These are phyloP conservation scores for Margarornis squamiger DNA, from an alignment of 2,797 vertebrate species.

Conservation along the genomic window DNA sequence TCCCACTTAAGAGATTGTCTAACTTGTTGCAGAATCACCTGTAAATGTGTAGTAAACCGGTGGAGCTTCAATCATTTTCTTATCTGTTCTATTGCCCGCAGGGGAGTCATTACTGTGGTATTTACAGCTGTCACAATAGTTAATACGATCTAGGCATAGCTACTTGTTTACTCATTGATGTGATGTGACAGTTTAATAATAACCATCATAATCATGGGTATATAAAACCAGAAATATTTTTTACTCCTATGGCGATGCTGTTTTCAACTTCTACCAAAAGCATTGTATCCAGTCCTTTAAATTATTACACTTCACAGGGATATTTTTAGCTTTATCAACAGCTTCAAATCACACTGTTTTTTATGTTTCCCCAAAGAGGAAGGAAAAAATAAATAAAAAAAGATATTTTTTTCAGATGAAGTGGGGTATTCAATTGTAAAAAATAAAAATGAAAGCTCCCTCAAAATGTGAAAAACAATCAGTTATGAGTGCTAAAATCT, in stretches of 20 bases:
- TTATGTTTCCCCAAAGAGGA: background rate
- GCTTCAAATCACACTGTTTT: background rate
- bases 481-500: background rate
- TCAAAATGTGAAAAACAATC: background rate
- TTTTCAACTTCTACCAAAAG: background rate
- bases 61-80: slow-evolving; percentile 13
- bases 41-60: background rate
- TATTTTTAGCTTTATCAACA: background rate
- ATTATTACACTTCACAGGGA: background rate
- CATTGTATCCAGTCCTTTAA: background rate
- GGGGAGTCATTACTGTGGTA: background rate
- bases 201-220: background rate
- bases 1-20: background rate
- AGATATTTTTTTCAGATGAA: background rate
- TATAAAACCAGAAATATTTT: background rate
- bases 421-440: background rate
- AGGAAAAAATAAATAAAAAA: background rate
- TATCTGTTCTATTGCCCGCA: background rate
- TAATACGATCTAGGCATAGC: background rate
- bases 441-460: background rate
- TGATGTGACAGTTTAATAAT: slow-evolving; percentile 45
- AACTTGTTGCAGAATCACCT: background rate
- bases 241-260: background rate
- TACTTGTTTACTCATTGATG: slow-evolving; percentile 27
- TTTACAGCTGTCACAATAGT: slow-evolving; percentile 49